Evolutionary conservation across 2,113 vertebrate species (phyloP), one percentile per base, ranked within the genome.

Genomic region (Oryzias melastigma): DNA sequence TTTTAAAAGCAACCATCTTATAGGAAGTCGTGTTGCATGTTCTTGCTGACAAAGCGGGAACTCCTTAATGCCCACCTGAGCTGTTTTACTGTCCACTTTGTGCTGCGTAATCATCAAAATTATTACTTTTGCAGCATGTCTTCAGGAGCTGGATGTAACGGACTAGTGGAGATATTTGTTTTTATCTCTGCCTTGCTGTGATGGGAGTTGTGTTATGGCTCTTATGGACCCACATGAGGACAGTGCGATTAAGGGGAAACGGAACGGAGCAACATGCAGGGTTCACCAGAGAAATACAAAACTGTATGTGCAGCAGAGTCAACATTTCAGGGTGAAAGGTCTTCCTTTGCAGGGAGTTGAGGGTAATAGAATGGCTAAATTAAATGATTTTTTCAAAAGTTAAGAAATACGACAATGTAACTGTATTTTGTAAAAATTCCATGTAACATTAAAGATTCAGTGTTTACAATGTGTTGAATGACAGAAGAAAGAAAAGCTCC

Each of bases 141-240:
- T 68, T 49, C 48, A 75, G 67, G 52, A 66, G 48, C 56, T 27
- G 16, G 55, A 64, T 44, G 52, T 61, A 35, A 35, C 50, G 53
- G 27, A 49, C 56, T 29, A 22, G 57, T 58, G 41, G 44, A 53
- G 52, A 25, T 22, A 14, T 77, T 78, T 71, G 50, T 45, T 82
- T 82, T 78, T 66, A 68, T 75, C 50, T 73, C 47, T 58, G 22
- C 24, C 50, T 14, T 41, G 64, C 62, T 65, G 59, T 44, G 45
- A 57, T 75, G 71, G 71, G 62, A 73, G 72, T 71, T 55, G 22
- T 25, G 67, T 62, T 73, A 74, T 49, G 56, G 67, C 49, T 42
- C 60, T 58, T 66, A 46, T 62, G 27, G 44, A 48, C 67, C 64
- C 65, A 68, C 53, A 57, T 1, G 60, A 56, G 58, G 51, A 61